phyloP scores from a whole-genome alignment of 2,888 invertebrate species.

The Leucophenga maculata region DNA sequence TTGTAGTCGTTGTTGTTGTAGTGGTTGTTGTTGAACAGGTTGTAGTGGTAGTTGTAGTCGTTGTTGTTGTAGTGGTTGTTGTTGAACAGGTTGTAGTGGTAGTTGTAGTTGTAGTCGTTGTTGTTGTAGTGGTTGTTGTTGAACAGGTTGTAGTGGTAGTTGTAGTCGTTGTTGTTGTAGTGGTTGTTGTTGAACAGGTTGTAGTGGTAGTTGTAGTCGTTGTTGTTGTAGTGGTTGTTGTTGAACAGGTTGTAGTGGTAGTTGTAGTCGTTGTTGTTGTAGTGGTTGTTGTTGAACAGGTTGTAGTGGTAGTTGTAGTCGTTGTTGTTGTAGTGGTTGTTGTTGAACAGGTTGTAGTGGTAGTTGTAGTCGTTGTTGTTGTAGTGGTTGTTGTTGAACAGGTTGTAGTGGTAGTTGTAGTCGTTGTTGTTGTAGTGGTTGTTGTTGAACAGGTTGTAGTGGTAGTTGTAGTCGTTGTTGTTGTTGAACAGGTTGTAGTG shows the following conservation, averaged over 20 bases:
- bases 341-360: slow-evolving; percentile 14
- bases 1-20: slow-evolving; percentile 25
- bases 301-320: slow-evolving; percentile 24
- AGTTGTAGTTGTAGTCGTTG: slow-evolving; percentile 19
- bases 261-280: slow-evolving; percentile 25
- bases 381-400: background rate
- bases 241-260: slow-evolving; percentile 30
- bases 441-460: slow-evolving; percentile 1
- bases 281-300: slow-evolving; percentile 16
- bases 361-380: slow-evolving; percentile 17
- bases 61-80: slow-evolving; percentile 7
- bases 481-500: background rate
- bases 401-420: background rate
- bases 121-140: slow-evolving; percentile 14
- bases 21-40: slow-evolving; percentile 28
- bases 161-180: slow-evolving; percentile 24
- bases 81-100: slow-evolving; percentile 28
- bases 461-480: slow-evolving; percentile 1
- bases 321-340: slow-evolving; percentile 7
- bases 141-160: slow-evolving; percentile 5
- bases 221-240: slow-evolving; percentile 26
- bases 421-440: slow-evolving; percentile 21
- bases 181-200: slow-evolving; percentile 24
- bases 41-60: slow-evolving; percentile 21
- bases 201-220: slow-evolving; percentile 17